Base-by-base conservation (phyloP, 1,140 invertebrate genomes). In the Drosophila varians region DNA sequence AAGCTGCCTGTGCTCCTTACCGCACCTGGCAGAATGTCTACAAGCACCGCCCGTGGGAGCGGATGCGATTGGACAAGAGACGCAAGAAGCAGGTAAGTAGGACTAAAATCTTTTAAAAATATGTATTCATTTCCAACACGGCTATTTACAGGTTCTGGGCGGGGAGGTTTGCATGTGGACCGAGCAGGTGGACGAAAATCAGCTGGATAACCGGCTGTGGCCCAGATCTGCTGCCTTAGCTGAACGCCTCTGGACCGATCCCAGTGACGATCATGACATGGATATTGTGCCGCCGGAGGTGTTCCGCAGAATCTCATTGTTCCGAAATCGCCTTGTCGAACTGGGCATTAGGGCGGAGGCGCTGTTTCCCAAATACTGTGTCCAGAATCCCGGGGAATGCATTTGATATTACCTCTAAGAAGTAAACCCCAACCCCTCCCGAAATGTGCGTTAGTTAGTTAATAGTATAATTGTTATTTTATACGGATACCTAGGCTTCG, bases 11-110 rank as follows among this genome's bases (percentile, higher is more conserved):
- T 77, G 95, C 95, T 4, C 95, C 96, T 1, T 96, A 96, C 82
- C 93, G 95, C 38, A 95, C 95, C 1, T 97, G 96, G 96, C 96
- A 96, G 88, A 95, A 94, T 49, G 94, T 96, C 1, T 97, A 97
- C 89, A 95, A 94, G 89, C 96, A 97, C 80, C 92, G 94, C 64
- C 96, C 96, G 0, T 96, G 96, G 95, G 92, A 91, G 19, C 70
- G 90, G 5, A 91, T 91, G 90, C 90, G 83, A 12, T 56, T 91
- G 18, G 90, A 91, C 54, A 83, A 69, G 40, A 68, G 58, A 16
- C 61, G 82, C n/a, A 74, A 52, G 28, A 91, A 89, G 52, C 90
- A 91, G 62, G 90, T 91, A 11, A 16, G 46, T 6, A 21, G 9
- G 28, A 3, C n/a, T 31, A 31, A 3, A n/a, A 4, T 9, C 28